phyloP scores from a whole-genome alignment of 2,113 vertebrate genomes.

The Odontesthes bonariensis region DNA sequence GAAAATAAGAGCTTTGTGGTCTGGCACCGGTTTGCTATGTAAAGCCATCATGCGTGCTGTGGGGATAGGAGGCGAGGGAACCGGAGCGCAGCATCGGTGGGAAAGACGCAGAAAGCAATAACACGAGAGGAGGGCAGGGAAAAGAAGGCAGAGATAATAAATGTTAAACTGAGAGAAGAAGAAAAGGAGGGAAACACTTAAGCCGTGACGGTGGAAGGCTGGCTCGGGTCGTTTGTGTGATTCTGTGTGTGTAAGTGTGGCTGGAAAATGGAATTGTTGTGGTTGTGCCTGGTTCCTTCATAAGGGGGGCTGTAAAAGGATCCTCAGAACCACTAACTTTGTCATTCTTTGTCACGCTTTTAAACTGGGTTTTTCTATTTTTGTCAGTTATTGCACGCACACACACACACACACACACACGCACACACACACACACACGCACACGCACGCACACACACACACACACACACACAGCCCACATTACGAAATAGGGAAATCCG shows the following conservation, averaged over 20 bases:
- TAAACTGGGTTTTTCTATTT: conserved; percentile 33
- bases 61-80: conserved; percentile 37
- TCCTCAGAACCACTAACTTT: conserved; percentile 37
- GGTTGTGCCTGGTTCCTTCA: conserved; percentile 55
- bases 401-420: conserved; percentile 12
- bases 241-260: conserved; percentile 50
- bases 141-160: conserved; percentile 11
- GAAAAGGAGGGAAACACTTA: conserved; percentile 38
- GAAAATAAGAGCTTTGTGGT: conserved; percentile 71
- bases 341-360: conserved; percentile 9
- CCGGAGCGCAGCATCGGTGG: conserved; percentile 15
- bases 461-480: conserved; percentile 20
- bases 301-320: conserved; percentile 8
- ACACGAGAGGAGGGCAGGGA: conserved; percentile 25
- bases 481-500: conserved; percentile 59
- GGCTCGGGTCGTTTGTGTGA: conserved; percentile 34
- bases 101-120: conserved; percentile 28
- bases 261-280: conserved; percentile 72
- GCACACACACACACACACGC: not conserved
- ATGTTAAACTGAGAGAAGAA: conserved; percentile 24
- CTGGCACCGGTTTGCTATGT: conserved; percentile 67
- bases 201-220: conserved; percentile 21
- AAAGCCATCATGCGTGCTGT: conserved; percentile 62
- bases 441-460: conserved; percentile 9
- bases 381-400: conserved; percentile 25